Evolutionary conservation across 1,140 invertebrate species (phyloP).

Genomic region (Galleria mellonella): DNA sequence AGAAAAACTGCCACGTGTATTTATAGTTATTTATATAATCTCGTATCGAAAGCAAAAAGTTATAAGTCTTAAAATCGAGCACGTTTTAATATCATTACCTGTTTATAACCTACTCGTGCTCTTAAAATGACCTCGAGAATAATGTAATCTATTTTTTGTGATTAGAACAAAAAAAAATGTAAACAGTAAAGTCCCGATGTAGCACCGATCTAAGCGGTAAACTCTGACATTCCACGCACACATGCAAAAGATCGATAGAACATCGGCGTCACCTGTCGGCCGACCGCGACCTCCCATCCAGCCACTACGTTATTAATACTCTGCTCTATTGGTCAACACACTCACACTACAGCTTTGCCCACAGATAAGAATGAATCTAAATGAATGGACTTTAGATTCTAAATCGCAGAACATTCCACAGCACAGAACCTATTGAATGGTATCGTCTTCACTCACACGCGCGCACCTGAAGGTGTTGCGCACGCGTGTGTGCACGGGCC

Average conservation of each 20-base stretch:
- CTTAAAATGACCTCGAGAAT: no score
- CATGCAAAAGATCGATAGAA: conserved; percentile 30
- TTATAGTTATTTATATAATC: no score
- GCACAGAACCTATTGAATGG: conserved; percentile 24
- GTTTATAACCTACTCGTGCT: no score
- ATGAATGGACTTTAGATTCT: conserved; percentile 14
- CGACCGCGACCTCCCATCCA: conserved; percentile 45
- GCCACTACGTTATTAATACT: conserved; percentile 43
- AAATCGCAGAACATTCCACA: conserved; percentile 16
- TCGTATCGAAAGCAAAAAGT: no score
- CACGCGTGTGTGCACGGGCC: conserved; percentile 46
- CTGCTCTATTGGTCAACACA: conserved; percentile 48
- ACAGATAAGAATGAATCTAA: conserved; percentile 21
- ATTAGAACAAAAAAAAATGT: conserved; percentile 7
- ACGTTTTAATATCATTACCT: no score
- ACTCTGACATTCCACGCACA: conserved; percentile 56
- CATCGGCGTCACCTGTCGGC: conserved; percentile 56
- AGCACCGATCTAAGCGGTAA: conserved; percentile 27
- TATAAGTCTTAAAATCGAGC: no score
- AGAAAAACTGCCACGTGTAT: no score
- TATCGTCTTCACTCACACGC: conserved; percentile 37
- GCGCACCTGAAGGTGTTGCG: conserved; percentile 37
- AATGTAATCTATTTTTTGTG: background rate
- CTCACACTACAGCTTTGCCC: conserved; percentile 23
- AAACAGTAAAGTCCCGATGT: conserved; percentile 13